Percentiles rank a stretch among this genome's conserved stretches.
Conservation (phyloP, 1,140 invertebrate species). For the Drosophila arawakana region DNA sequence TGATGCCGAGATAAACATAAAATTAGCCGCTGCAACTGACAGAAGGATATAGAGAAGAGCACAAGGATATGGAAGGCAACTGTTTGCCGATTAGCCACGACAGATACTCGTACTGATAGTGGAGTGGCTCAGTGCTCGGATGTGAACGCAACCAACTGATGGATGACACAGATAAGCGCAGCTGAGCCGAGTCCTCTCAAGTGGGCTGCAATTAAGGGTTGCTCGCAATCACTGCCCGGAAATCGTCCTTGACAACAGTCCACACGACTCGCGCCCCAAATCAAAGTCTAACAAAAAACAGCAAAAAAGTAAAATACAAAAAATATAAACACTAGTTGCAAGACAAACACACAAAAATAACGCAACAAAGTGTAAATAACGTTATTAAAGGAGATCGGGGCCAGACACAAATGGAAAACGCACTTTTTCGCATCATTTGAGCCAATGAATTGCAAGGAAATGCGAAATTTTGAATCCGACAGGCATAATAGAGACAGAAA, state of each 20-base stretch:
- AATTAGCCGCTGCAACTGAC: conserved; percentile 44
- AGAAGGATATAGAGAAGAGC: conserved; percentile 7
- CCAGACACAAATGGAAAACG: conserved; percentile 52
- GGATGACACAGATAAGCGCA: conserved; percentile 71
- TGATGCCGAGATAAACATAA: conserved; percentile 65
- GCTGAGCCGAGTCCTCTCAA: conserved; percentile 61
- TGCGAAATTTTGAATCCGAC: not conserved
- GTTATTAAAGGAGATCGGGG: conserved; percentile 63
- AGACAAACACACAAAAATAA: conserved; percentile 44
- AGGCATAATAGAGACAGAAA: not conserved
- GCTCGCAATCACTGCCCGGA: conserved; percentile 48
- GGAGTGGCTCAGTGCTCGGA: conserved; percentile 19
- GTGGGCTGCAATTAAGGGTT: conserved; percentile 79
- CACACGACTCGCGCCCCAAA: conserved; percentile 73
- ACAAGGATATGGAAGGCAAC: conserved; percentile 35
- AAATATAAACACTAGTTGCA: conserved; percentile 8
- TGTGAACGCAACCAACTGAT: conserved; percentile 70
- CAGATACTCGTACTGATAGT: conserved; percentile 49
- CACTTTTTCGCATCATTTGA: conserved; percentile 71
- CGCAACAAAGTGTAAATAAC: conserved; percentile 81
- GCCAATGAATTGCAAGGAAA: not conserved
- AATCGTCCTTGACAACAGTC: conserved; percentile 57
- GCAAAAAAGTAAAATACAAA: conserved; percentile 12
- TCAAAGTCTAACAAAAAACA: conserved; percentile 24
- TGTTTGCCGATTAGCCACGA: conserved; percentile 47